These are phyloP conservation scores for Fopius arisanus DNA, from an alignment of 1,140 invertebrate genomes.

Conservation along the genomic window DNA sequence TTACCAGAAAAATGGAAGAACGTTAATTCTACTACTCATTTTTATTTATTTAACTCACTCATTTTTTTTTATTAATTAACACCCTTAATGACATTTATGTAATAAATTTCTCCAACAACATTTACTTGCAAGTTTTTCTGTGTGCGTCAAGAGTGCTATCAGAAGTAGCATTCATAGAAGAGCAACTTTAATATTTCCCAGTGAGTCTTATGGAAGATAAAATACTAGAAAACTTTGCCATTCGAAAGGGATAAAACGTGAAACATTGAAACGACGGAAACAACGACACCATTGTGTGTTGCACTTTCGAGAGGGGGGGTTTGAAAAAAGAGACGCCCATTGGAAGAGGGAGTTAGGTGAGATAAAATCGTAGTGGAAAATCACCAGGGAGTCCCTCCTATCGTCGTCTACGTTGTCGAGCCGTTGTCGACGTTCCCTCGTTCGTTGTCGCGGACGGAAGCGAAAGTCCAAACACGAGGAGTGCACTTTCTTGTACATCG, in stretches of 20 bases:
- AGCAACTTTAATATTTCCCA: background rate
- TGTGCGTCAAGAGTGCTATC: background rate
- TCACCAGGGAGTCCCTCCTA: constrained; percentile 8
- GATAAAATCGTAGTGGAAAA: constrained; percentile 11
- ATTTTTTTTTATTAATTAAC: too few relatives aligned
- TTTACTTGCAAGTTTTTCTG: too few relatives aligned
- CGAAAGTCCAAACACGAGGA: constrained; percentile 25
- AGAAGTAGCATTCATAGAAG: background rate
- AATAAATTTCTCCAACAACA: too few relatives aligned
- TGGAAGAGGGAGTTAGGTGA: background rate
- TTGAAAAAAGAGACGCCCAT: background rate
- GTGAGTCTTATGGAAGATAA: background rate
- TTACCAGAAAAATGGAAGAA: too few relatives aligned
- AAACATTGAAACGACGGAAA: constrained; percentile 3
- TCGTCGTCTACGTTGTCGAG: background rate
- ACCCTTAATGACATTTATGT: too few relatives aligned
- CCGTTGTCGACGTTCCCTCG: background rate
- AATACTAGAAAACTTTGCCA: background rate
- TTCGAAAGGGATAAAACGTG: background rate
- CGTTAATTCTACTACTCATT: too few relatives aligned
- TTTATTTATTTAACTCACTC: too few relatives aligned
- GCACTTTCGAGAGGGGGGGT: too few relatives aligned
- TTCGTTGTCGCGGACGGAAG: constrained; percentile 16
- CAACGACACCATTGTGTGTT: constrained; percentile 5
- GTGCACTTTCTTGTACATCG: constrained; percentile 31